A percentile compares a stretch with the other conserved stretches of the same genome.
Conservation (phyloP, 2,797 vertebrate genomes). For the Neostethus bicornis region DNA sequence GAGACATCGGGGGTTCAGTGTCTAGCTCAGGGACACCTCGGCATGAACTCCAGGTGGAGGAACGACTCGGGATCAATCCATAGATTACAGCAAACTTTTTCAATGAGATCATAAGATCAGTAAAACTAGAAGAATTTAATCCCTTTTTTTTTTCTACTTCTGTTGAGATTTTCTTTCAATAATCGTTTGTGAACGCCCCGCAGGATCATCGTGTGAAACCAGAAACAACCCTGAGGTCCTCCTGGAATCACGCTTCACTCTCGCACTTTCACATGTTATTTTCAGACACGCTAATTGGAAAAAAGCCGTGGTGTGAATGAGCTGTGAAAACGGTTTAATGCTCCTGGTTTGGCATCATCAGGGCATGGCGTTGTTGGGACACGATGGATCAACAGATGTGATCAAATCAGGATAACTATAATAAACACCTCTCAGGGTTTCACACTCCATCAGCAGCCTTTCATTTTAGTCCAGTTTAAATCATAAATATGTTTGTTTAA, state of each 20-base stretch:
- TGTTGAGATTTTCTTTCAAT: background rate
- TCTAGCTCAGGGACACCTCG: too few relatives aligned
- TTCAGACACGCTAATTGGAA: constrained; percentile 68
- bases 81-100: too few relatives aligned
- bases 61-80: too few relatives aligned
- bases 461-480: too few relatives aligned
- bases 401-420: constrained; percentile 1
- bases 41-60: too few relatives aligned
- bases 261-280: constrained; percentile 51
- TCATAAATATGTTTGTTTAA: too few relatives aligned
- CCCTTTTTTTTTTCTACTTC: constrained; percentile 1
- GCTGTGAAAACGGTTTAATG: constrained; percentile 16
- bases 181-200: background rate
- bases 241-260: constrained; percentile 16
- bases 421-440: too few relatives aligned
- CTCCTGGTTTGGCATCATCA: constrained; percentile 11
- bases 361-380: background rate
- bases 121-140: too few relatives aligned
- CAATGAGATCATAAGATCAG: too few relatives aligned
- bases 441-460: too few relatives aligned
- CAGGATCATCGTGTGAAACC: constrained; percentile 5
- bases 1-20: too few relatives aligned
- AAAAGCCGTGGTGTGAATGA: constrained; percentile 5
- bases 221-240: constrained; percentile 19
- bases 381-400: constrained; percentile 6